phyloP scores from a whole-genome alignment of 64 coral and sea anemone genomes.

The Stichodactyla helianthus region DNA sequence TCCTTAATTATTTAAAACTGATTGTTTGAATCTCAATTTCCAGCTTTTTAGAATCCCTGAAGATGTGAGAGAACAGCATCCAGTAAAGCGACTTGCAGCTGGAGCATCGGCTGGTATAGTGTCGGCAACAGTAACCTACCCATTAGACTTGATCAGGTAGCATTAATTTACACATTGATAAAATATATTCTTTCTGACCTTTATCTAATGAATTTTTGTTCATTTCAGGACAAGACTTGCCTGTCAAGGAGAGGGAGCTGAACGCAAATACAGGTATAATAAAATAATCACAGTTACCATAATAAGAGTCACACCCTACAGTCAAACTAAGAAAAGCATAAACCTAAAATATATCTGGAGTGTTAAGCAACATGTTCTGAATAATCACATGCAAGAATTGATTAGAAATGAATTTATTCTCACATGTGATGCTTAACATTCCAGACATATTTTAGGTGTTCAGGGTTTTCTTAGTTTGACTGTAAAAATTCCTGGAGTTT shows the following conservation, averaged over 20 bases:
- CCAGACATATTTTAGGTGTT: too few species aligned
- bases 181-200: not conserved
- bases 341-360: too few species aligned
- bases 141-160: conserved; percentile 60
- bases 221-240: conserved; percentile 62
- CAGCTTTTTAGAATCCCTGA: conserved; percentile 63
- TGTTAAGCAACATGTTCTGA: too few species aligned
- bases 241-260: conserved; percentile 56
- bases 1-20: not conserved
- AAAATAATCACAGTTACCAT: too few species aligned
- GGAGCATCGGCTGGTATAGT: conserved; percentile 63
- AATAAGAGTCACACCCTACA: too few species aligned
- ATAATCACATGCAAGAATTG: too few species aligned
- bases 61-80: conserved; percentile 56
- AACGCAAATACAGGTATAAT: conserved; percentile 65
- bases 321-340: too few species aligned
- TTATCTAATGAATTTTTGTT: not conserved
- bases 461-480: too few species aligned
- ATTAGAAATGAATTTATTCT: too few species aligned
- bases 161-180: not conserved
- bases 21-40: not conserved
- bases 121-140: conserved; percentile 64
- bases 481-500: too few species aligned
- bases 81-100: conserved; percentile 46
- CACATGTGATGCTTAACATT: too few species aligned